These are phyloP conservation scores for Ptychochromis oligacanthus DNA, from an alignment of 2,113 vertebrate species.

Conservation along the genomic window DNA sequence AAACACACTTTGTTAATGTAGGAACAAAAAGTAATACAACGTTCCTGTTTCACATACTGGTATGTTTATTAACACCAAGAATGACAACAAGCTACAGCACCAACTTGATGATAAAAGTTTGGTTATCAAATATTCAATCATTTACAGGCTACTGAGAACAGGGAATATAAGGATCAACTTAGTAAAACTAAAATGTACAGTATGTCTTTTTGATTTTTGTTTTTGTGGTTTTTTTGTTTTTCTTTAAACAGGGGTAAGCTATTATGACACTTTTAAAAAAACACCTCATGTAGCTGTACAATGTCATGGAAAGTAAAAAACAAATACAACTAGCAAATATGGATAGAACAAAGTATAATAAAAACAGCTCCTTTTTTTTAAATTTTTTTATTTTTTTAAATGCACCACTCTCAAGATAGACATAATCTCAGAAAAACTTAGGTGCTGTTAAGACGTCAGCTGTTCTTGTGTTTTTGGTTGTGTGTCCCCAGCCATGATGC, in stretches of 20 bases:
- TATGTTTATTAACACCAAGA: conserved; percentile 64
- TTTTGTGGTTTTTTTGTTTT: too few relatives aligned
- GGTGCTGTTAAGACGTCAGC: conserved; percentile 13
- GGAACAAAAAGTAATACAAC: neutral
- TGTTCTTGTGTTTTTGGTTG: conserved; percentile 33
- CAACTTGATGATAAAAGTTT: conserved; percentile 32
- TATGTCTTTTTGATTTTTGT: neutral
- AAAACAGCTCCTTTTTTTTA: neutral
- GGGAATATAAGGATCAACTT: neutral
- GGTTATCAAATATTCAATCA: conserved; percentile 35
- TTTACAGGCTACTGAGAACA: conserved; percentile 43
- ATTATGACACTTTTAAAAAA: conserved; percentile 7
- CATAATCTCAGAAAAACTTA: neutral
- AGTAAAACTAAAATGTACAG: conserved; percentile 29
- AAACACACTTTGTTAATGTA: neutral
- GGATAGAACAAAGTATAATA: neutral
- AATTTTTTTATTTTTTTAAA: too few relatives aligned
- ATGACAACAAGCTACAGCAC: conserved; percentile 55
- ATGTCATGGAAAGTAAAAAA: neutral
- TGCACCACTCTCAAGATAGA: neutral
- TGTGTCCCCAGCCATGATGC: conserved; percentile 67
- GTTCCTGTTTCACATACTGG: conserved; percentile 3
- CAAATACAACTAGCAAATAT: conserved; percentile 2
- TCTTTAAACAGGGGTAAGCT: conserved; percentile 19
- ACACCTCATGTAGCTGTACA: conserved; percentile 20